These are phyloP conservation scores for Melikaiella ostensackeni DNA, from an alignment of 2,888 invertebrate species.

Conservation along the genomic window DNA sequence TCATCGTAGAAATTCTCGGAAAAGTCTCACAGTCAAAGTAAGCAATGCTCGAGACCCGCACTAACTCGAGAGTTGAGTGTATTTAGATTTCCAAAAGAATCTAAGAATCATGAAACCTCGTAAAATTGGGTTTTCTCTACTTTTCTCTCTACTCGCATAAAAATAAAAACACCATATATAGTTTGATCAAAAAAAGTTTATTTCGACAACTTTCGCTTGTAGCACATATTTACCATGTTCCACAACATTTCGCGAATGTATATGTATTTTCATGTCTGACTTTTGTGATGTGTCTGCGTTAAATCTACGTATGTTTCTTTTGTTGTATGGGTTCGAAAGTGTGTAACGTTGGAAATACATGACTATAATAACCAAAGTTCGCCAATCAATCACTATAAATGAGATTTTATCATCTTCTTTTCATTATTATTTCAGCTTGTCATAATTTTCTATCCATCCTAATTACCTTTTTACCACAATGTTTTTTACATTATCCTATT, in stretches of 20 bases:
- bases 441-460: neutral
- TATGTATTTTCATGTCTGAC: slow-evolving; percentile 45
- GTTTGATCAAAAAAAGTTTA: slow-evolving; percentile 68
- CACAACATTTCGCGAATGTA: slow-evolving; percentile 45
- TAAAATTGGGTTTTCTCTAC: neutral
- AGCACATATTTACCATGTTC: slow-evolving; percentile 64
- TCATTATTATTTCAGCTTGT: slow-evolving; percentile 24
- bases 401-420: slow-evolving; percentile 29
- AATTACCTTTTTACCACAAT: neutral
- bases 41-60: too few relatives aligned
- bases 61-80: too few relatives aligned
- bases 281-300: slow-evolving; percentile 42
- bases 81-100: neutral
- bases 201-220: slow-evolving; percentile 67
- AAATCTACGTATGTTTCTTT: slow-evolving; percentile 47
- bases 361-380: slow-evolving; percentile 57
- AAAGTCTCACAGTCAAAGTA: too few relatives aligned
- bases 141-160: neutral
- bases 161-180: slow-evolving; percentile 19
- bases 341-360: slow-evolving; percentile 63
- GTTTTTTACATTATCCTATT: neutral
- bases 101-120: neutral
- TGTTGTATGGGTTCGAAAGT: slow-evolving; percentile 62
- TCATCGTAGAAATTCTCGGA: too few relatives aligned
- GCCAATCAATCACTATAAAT: slow-evolving; percentile 32